These are phyloP conservation scores for Podabrus alpinus DNA, from an alignment of 2,888 invertebrate genomes.

Conservation along the genomic window DNA sequence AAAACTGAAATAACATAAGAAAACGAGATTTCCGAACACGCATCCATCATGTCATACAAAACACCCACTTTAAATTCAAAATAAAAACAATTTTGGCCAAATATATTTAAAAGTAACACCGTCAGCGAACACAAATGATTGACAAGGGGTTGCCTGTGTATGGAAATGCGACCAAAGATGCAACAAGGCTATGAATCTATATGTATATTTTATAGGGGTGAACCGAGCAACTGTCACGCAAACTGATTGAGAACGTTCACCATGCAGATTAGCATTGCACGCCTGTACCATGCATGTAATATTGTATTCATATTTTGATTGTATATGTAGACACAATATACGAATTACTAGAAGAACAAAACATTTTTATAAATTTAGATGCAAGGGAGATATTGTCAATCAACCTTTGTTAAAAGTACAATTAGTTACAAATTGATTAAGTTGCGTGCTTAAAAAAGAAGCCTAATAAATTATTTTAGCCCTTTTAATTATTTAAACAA, in stretches of 20 bases:
- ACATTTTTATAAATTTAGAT: slow-evolving; percentile 2
- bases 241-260: slow-evolving; percentile 47
- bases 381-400: slow-evolving; percentile 1
- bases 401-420: slow-evolving; percentile 1
- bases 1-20: slow-evolving; percentile 54
- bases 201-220: slow-evolving; percentile 49
- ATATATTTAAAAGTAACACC: slow-evolving; percentile 56
- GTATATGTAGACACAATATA: slow-evolving; percentile 21
- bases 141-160: slow-evolving; percentile 52
- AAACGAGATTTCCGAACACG: slow-evolving; percentile 52
- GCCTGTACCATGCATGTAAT: slow-evolving; percentile 30
- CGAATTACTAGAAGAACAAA: slow-evolving; percentile 19
- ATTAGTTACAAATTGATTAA: slow-evolving; percentile 4
- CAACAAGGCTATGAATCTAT: slow-evolving; percentile 51
- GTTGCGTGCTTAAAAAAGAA: slow-evolving; percentile 1
- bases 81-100: slow-evolving; percentile 57
- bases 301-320: slow-evolving; percentile 36
- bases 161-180: slow-evolving; percentile 49
- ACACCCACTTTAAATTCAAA: slow-evolving; percentile 56
- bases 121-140: slow-evolving; percentile 51
- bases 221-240: slow-evolving; percentile 48
- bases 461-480: neutral
- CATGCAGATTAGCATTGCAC: slow-evolving; percentile 46
- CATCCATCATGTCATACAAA: slow-evolving; percentile 55
- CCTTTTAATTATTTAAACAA: neutral